Percentiles rank a stretch among this genome's conserved stretches.
phyloP scores from a whole-genome alignment of 2,888 invertebrate genomes.

The Chloroclysta siterata region DNA sequence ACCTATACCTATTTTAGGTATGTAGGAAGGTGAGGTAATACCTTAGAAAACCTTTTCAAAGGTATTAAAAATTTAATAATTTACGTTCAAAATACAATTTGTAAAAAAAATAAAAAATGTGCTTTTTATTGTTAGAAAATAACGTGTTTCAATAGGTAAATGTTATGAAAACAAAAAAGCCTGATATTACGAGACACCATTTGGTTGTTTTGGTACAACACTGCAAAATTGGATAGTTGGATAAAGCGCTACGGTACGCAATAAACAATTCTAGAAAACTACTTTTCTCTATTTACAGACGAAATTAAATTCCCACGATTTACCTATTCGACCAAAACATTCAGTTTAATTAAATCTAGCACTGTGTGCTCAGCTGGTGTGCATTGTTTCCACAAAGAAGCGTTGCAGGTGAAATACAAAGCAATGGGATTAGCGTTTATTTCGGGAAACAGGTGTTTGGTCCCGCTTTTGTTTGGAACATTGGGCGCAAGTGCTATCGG shows the following conservation, averaged over 20 bases:
- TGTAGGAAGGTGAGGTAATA: no score
- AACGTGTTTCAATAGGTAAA: no score
- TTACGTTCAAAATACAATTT: no score
- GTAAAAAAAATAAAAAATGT: no score
- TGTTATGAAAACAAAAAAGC: background rate
- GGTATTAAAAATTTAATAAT: no score
- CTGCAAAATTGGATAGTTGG: constrained; percentile 1
- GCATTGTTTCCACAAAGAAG: constrained; percentile 39
- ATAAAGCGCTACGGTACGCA: constrained; percentile 3
- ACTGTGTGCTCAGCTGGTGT: constrained; percentile 38
- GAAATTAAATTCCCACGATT: constrained; percentile 39
- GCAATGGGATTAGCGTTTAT: constrained; percentile 25
- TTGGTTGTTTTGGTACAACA: background rate
- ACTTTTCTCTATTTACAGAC: constrained; percentile 22
- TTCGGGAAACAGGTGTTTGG: constrained; percentile 24
- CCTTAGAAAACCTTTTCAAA: no score
- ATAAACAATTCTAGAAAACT: constrained; percentile 19
- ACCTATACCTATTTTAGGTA: no score
- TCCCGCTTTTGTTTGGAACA: constrained; percentile 22
- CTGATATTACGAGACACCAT: background rate
- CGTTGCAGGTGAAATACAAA: constrained; percentile 26
- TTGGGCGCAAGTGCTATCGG: constrained; percentile 8
- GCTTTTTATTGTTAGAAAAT: no score
- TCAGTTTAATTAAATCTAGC: constrained; percentile 41
- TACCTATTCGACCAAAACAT: constrained; percentile 40